Evolutionary conservation across 2,888 invertebrate species (phyloP).

Genomic region (Perizoma affinitatum): DNA sequence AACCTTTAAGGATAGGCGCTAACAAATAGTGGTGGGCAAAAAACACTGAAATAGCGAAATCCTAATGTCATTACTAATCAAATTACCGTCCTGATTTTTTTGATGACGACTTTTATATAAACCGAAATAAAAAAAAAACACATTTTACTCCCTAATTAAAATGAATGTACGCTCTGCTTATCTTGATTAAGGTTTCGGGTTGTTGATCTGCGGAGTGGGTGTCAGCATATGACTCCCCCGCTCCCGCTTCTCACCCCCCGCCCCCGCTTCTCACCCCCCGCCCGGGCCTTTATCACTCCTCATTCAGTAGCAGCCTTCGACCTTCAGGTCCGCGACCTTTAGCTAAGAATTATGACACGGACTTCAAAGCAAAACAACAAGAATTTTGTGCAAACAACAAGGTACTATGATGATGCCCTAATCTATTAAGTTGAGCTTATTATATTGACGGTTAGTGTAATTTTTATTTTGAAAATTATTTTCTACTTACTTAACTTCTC

Average conservation of each 20-base stretch:
- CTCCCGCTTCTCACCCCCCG: slow-evolving; percentile 40
- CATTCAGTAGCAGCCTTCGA: slow-evolving; percentile 67
- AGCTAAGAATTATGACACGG: slow-evolving; percentile 60
- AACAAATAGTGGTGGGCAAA: too few species aligned
- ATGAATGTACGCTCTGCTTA: slow-evolving; percentile 61
- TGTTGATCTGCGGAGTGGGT: slow-evolving; percentile 73
- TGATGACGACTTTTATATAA: slow-evolving; percentile 40
- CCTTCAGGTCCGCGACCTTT: slow-evolving; percentile 75
- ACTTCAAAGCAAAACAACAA: slow-evolving; percentile 49
- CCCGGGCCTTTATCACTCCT: slow-evolving; percentile 61
- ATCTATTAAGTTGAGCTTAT: too few species aligned
- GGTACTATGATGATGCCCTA: slow-evolving; percentile 10
- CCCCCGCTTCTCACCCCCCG: slow-evolving; percentile 41
- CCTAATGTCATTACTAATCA: too few species aligned
- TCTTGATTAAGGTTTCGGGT: slow-evolving; percentile 75
- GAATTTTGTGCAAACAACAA: slow-evolving; percentile 15
- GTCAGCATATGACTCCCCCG: slow-evolving; percentile 45
- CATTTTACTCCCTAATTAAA: slow-evolving; percentile 59
- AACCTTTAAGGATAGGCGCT: too few species aligned
- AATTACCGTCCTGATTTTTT: slow-evolving; percentile 23
- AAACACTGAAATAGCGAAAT: too few species aligned
- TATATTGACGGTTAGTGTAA: too few species aligned
- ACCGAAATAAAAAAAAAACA: slow-evolving; percentile 33
- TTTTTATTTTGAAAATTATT: too few species aligned
- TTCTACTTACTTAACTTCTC: too few species aligned